phyloP scores from a whole-genome alignment of 2,113 vertebrate genomes.

The Thalassarche chlororhynchos region DNA sequence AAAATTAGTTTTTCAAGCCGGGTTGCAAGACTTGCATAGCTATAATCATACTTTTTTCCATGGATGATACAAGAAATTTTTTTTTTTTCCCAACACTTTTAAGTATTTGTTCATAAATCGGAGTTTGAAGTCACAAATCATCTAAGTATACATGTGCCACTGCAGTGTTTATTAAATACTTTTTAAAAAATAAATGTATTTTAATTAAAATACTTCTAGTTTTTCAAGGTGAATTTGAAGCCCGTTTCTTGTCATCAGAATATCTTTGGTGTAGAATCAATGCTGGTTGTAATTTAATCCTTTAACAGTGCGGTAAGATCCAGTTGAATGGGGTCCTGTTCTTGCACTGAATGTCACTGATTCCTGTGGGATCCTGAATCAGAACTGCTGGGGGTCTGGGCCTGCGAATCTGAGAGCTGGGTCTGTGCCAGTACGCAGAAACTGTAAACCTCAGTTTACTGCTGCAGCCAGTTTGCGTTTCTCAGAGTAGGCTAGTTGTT shows the following conservation, averaged over 20 bases:
- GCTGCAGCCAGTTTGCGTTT: background rate
- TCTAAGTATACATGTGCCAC: background rate
- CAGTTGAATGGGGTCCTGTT: background rate
- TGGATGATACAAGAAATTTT: background rate
- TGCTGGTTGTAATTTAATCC: background rate
- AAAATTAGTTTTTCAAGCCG: background rate
- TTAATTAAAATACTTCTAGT: background rate
- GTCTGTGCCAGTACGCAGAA: background rate
- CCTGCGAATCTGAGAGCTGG: background rate
- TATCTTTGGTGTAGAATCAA: background rate
- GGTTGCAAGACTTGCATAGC: background rate
- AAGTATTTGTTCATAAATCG: background rate
- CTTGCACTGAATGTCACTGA: background rate
- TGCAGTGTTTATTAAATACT: background rate
- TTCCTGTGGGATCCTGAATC: background rate
- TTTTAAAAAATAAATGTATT: background rate
- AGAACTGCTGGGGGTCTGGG: background rate
- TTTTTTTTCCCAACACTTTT: background rate
- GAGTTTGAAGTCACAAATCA: background rate
- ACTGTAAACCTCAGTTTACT: background rate
- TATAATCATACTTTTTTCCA: background rate
- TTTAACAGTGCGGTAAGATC: background rate
- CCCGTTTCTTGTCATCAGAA: background rate
- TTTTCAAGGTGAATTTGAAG: background rate
- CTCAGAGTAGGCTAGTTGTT: background rate